Conservation (phyloP, 2,797 vertebrate genomes). For the Psittacula derbiana region DNA sequence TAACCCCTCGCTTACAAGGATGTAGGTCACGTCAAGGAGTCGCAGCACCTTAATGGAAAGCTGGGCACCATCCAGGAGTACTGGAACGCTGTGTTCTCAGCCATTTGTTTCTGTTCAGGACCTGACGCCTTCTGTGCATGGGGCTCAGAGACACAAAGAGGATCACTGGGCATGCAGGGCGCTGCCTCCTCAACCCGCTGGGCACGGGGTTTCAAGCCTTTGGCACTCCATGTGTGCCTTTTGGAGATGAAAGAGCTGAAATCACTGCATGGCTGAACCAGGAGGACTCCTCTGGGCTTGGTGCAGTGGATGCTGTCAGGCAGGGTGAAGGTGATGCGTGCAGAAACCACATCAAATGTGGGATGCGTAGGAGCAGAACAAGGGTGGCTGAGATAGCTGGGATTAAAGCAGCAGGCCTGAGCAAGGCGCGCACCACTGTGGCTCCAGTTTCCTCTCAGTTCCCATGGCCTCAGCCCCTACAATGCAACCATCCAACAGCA, state of each 20-base stretch:
- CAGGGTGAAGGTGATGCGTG: fast-evolving
- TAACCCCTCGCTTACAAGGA: background rate
- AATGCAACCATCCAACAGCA: background rate
- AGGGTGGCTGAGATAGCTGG: background rate
- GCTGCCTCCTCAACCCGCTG: fast-evolving
- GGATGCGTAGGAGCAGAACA: background rate
- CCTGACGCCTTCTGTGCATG: background rate
- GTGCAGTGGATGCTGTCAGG: background rate
- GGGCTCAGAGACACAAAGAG: background rate
- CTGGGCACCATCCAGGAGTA: background rate
- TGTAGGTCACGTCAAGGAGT: background rate
- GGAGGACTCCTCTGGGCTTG: background rate
- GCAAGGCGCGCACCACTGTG: background rate
- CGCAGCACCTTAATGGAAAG: background rate
- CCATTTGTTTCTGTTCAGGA: background rate
- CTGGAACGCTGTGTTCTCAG: background rate
- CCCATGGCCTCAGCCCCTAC: background rate
- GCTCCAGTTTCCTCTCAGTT: background rate
- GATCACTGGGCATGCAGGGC: background rate
- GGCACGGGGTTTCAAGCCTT: background rate
- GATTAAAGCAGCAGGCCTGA: background rate
- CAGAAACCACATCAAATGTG: background rate
- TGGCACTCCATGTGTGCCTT: fast-evolving
- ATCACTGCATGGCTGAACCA: fast-evolving
- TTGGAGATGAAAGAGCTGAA: background rate